phyloP scores from a whole-genome alignment of 2,113 vertebrate genomes.

The Illadopsis cleaveri region DNA sequence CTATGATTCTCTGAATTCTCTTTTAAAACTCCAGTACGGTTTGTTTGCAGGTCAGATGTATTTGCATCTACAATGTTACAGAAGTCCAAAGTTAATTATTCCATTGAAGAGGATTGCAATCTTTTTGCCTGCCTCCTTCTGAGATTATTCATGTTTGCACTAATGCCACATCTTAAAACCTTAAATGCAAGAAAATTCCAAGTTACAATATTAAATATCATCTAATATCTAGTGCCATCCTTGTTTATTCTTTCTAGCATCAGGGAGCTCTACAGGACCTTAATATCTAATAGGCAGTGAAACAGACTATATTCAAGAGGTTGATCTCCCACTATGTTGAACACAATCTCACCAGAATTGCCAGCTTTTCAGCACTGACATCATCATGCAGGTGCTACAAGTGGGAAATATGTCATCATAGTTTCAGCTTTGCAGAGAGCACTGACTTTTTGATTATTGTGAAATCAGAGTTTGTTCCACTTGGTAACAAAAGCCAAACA shows the following conservation, averaged over 20 bases:
- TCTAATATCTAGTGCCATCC: neutral
- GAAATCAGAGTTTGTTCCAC: slow-evolving; percentile 1
- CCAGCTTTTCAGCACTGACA: neutral
- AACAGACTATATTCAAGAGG: neutral
- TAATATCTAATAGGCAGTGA: neutral
- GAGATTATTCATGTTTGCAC: neutral
- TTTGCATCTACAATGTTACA: neutral
- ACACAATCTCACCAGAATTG: neutral
- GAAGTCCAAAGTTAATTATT: neutral
- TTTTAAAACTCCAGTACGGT: neutral
- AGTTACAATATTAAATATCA: neutral
- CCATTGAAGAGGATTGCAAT: neutral
- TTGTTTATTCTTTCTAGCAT: neutral
- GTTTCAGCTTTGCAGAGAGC: slow-evolving; percentile 5
- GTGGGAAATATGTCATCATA: neutral
- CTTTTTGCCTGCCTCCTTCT: neutral
- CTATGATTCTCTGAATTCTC: neutral
- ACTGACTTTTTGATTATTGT: neutral
- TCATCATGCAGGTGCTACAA: neutral
- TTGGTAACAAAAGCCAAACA: neutral
- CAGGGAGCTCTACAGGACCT: neutral
- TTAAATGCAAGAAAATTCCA: neutral
- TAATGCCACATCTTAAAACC: neutral
- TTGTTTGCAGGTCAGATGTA: neutral
- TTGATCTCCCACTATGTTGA: neutral